These are phyloP conservation scores for Perca schrenkii DNA, from an alignment of 2,113 vertebrate genomes.

Conservation along the genomic window DNA sequence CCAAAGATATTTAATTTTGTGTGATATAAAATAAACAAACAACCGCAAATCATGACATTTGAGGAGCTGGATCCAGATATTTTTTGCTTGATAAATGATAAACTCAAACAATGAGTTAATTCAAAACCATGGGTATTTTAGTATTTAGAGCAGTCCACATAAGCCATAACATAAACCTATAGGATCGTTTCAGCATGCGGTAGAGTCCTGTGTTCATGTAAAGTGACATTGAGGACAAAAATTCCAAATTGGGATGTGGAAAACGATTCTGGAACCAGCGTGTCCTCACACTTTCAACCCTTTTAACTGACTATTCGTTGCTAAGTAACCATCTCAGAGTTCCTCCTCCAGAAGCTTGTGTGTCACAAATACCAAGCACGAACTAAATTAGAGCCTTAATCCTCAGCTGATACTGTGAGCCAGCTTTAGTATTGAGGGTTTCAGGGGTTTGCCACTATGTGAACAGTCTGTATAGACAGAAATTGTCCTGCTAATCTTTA, in stretches of 20 bases:
- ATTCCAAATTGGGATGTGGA: not conserved
- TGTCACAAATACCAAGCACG: not conserved
- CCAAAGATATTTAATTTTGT: no score
- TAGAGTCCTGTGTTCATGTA: not conserved
- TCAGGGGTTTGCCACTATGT: not conserved
- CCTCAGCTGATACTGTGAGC: not conserved
- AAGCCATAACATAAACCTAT: not conserved
- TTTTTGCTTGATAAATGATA: not conserved
- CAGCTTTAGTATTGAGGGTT: not conserved
- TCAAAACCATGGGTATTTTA: not conserved
- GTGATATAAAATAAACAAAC: no score
- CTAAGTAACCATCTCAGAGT: slow-evolving; percentile 16
- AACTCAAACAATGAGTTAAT: not conserved
- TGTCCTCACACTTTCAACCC: not conserved
- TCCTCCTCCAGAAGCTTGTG: not conserved
- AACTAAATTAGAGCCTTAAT: slow-evolving; percentile 17
- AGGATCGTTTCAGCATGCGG: not conserved
- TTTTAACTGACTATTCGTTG: slow-evolving; percentile 1
- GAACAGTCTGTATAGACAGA: not conserved
- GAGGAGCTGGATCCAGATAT: no score
- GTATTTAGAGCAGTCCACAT: not conserved
- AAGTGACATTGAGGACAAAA: not conserved
- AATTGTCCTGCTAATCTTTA: not conserved
- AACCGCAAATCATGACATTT: no score
- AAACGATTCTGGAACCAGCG: not conserved